These are phyloP conservation scores for Nothoprocta pentlandii DNA, from an alignment of 2,113 vertebrate genomes.

Conservation along the genomic window DNA sequence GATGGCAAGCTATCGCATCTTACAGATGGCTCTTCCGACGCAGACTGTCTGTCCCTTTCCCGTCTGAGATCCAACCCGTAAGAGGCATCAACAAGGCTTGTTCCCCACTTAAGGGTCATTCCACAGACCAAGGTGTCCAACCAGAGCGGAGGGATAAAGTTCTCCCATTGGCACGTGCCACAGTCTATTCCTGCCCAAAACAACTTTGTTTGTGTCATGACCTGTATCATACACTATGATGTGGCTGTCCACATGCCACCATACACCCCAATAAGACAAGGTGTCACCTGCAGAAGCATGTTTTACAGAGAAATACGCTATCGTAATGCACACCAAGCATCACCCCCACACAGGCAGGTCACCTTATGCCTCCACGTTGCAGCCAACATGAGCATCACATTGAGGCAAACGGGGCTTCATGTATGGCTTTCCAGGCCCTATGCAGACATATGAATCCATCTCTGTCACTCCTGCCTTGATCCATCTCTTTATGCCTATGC, in stretches of 20 bases:
- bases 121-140: accelerated
- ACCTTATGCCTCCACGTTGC: not conserved
- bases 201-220: not conserved
- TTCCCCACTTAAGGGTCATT: not conserved
- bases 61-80: accelerated
- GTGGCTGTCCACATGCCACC: accelerated
- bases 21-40: not conserved
- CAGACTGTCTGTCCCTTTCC: not conserved
- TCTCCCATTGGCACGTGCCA: not conserved
- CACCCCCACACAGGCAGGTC: not conserved
- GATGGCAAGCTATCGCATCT: accelerated
- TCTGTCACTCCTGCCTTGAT: not conserved
- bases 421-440: not conserved
- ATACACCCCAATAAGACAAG: not conserved
- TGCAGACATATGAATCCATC: not conserved
- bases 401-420: not conserved
- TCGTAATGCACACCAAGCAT: not conserved
- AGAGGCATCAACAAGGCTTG: accelerated
- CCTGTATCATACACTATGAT: accelerated
- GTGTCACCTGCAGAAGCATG: accelerated
- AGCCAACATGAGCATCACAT: not conserved
- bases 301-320: not conserved
- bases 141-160: not conserved
- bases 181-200: not conserved
- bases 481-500: not conserved